A percentile compares a stretch with the other conserved stretches of the same genome.
phyloP scores from a whole-genome alignment of 2,113 vertebrate species.

The Nettapus auritus region DNA sequence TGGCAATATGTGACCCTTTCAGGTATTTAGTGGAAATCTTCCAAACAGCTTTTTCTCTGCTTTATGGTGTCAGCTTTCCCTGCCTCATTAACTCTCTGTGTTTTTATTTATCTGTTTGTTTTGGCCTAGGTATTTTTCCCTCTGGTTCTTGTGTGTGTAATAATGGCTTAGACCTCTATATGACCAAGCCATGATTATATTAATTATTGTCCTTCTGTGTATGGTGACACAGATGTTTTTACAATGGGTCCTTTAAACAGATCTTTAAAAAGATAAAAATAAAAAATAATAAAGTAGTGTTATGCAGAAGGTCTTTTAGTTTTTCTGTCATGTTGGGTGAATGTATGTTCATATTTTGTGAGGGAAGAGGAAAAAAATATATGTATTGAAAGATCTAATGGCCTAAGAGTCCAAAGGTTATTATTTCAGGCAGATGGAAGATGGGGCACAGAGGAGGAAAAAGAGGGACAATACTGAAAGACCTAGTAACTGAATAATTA shows the following conservation, averaged over 20 bases:
- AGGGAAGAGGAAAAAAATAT: not conserved
- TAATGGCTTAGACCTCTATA: not conserved
- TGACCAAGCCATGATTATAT: not conserved
- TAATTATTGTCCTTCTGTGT: constrained; percentile 12
- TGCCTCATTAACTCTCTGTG: not conserved
- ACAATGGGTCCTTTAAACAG: not conserved
- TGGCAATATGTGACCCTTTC: not conserved
- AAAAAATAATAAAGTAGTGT: not conserved
- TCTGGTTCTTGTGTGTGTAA: not conserved
- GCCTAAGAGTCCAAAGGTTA: not conserved
- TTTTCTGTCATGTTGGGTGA: not conserved
- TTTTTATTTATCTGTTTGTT: constrained; percentile 34
- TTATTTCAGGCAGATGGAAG: not conserved
- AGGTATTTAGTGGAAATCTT: not conserved
- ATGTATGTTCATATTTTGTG: not conserved
- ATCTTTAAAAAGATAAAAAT: not conserved
- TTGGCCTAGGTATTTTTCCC: not conserved
- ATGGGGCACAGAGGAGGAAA: not conserved
- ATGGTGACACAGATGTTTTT: constrained; percentile 12
- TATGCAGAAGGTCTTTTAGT: not conserved
- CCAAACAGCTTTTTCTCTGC: not conserved
- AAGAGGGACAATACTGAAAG: not conserved
- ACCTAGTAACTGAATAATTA: not conserved
- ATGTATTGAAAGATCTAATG: not conserved
- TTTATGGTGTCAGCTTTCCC: not conserved